phyloP scores from a whole-genome alignment of 2,888 invertebrate genomes.

The Prosapia bicincta region DNA sequence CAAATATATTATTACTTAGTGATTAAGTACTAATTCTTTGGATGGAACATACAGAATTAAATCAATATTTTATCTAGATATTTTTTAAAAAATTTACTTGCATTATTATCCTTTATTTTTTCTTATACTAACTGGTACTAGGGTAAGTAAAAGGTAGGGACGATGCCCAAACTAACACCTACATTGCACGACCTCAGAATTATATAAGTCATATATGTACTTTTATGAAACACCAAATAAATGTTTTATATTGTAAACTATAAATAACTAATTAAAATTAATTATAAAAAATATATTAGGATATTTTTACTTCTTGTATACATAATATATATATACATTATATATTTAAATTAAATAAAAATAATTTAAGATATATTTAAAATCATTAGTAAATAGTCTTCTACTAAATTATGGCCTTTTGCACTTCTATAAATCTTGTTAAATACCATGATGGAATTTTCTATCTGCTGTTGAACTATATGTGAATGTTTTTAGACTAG shows the following conservation, averaged over 20 bases:
- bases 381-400: conserved; percentile 13
- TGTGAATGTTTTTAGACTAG: neutral
- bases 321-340: conserved; percentile 9
- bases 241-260: conserved; percentile 24
- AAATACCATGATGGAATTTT: neutral
- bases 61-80: too few species aligned
- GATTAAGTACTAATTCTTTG: too few species aligned
- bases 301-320: conserved; percentile 21
- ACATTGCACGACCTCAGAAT: neutral
- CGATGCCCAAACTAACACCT: neutral
- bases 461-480: neutral
- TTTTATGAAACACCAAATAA: conserved; percentile 22
- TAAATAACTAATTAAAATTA: conserved; percentile 5
- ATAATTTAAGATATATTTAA: neutral
- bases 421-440: conserved; percentile 1
- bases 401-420: conserved; percentile 24
- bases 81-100: too few species aligned
- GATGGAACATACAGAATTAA: too few species aligned
- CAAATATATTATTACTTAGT: too few species aligned
- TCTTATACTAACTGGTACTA: too few species aligned
- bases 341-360: conserved; percentile 18
- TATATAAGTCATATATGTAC: neutral
- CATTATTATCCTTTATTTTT: too few species aligned
- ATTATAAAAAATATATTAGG: conserved; percentile 9
- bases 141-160: too few species aligned